These are phyloP conservation scores for Psilanteris sp. DNA, from an alignment of 1,140 invertebrate species.

Conservation along the genomic window DNA sequence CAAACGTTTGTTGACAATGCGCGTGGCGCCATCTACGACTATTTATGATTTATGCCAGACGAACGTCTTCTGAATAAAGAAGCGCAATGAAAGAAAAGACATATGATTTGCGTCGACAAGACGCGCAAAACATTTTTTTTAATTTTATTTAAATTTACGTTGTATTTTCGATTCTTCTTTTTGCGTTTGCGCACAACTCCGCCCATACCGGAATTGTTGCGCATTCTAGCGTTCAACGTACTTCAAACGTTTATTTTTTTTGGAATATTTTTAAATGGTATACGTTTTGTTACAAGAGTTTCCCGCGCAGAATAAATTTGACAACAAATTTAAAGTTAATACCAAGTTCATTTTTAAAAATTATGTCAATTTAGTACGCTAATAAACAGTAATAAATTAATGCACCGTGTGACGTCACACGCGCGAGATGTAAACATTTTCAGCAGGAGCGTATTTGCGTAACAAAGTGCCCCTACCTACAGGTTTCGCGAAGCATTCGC, in stretches of 20 bases:
- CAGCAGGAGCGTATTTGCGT: constrained; percentile 21
- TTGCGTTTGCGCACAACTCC: neutral
- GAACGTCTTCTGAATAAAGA: neutral
- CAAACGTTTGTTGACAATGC: constrained; percentile 60
- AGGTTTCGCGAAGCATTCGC: neutral
- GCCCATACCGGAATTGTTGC: constrained; percentile 30
- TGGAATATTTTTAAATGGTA: no score
- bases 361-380: no score
- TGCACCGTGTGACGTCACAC: constrained; percentile 21
- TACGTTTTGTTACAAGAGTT: no score
- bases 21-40: constrained; percentile 35
- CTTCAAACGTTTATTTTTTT: constrained; percentile 17
- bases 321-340: neutral
- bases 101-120: constrained; percentile 6
- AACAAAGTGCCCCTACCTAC: constrained; percentile 1
- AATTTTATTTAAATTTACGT: neutral
- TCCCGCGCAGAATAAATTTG: no score
- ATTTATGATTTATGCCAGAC: constrained; percentile 45
- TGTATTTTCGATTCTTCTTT: constrained; percentile 13
- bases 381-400: no score
- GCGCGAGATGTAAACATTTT: constrained; percentile 45
- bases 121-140: neutral
- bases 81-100: constrained; percentile 19
- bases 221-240: constrained; percentile 12
- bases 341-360: no score